These are phyloP conservation scores for Poecile montanus DNA, from an alignment of 2,797 vertebrate genomes.

Conservation along the genomic window DNA sequence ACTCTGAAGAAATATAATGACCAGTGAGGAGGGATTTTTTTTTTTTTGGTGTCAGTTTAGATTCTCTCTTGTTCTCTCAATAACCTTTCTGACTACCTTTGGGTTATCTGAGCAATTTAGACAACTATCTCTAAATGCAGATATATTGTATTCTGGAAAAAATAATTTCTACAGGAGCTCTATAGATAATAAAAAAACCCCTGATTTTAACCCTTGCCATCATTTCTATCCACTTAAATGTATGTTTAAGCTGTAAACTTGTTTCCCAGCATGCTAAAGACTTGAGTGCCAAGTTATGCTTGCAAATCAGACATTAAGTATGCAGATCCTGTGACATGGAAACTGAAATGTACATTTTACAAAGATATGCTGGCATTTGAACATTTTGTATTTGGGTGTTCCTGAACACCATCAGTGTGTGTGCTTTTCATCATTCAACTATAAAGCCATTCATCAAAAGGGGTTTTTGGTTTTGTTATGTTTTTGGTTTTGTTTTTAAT, in stretches of 20 bases:
- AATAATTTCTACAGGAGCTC: background rate
- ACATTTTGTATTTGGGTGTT: background rate
- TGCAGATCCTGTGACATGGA: background rate
- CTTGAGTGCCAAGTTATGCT: background rate
- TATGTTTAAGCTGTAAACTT: background rate
- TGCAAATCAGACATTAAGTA: conserved; percentile 46
- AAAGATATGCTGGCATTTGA: background rate
- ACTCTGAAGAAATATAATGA: background rate
- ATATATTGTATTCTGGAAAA: background rate
- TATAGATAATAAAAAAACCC: background rate
- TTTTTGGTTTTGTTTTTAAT: background rate
- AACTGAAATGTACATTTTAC: background rate
- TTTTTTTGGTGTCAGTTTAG: background rate
- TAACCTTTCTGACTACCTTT: background rate
- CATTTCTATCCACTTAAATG: background rate
- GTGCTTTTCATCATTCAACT: background rate
- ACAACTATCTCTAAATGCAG: background rate
- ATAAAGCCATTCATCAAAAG: background rate
- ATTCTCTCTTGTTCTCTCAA: background rate
- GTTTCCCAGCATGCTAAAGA: conserved; percentile 3
- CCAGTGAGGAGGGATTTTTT: background rate
- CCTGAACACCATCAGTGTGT: background rate
- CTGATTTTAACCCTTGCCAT: background rate
- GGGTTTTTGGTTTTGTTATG: background rate
- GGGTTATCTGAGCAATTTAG: background rate